Evolutionary conservation across 1,140 invertebrate species (phyloP).

Genomic region (Panagrolaimus sp.): DNA sequence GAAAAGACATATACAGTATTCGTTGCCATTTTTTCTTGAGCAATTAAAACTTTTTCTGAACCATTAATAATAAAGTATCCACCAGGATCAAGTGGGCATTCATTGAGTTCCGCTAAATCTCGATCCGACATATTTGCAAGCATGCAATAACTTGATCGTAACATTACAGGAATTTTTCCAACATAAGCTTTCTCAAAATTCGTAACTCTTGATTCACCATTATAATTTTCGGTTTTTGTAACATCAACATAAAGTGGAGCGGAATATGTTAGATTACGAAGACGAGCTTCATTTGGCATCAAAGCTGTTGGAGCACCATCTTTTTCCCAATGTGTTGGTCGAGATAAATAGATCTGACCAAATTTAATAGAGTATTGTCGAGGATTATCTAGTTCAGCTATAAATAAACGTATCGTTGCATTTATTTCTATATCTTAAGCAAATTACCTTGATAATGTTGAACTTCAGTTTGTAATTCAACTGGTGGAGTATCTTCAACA

Average conservation of each 20-base stretch:
- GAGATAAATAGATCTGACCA: conserved; percentile 96
- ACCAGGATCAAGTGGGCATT: conserved; percentile 94
- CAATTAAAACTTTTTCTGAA: conserved; percentile 90
- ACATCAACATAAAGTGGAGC: conserved; percentile 97
- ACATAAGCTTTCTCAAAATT: conserved; percentile 96
- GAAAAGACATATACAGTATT: conserved; percentile 98
- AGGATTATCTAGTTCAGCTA: conserved; percentile 60
- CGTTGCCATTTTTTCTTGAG: conserved; percentile 99
- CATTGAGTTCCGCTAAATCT: conserved; percentile 95
- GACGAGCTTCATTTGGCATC: conserved; percentile 85
- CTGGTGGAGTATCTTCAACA: conserved; percentile 93
- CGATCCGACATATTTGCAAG: conserved; percentile 86
- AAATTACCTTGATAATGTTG: conserved; percentile 75
- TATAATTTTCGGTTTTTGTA: conserved; percentile 84
- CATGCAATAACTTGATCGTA: conserved; percentile 86
- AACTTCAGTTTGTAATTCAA: conserved; percentile 92
- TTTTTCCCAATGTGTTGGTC: conserved; percentile 99
- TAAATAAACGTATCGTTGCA: neutral
- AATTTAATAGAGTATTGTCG: conserved; percentile 87
- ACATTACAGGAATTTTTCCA: conserved; percentile 98
- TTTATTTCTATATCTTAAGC: neutral
- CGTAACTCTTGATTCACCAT: conserved; percentile 81
- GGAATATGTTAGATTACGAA: conserved; percentile 68
- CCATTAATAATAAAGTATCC: conserved; percentile 94
- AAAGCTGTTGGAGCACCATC: conserved; percentile 94